A percentile compares a stretch with the other conserved stretches of the same genome.
These are phyloP conservation scores for Aphelocoma californica DNA, from an alignment of 2,797 vertebrate genomes.

Conservation along the genomic window DNA sequence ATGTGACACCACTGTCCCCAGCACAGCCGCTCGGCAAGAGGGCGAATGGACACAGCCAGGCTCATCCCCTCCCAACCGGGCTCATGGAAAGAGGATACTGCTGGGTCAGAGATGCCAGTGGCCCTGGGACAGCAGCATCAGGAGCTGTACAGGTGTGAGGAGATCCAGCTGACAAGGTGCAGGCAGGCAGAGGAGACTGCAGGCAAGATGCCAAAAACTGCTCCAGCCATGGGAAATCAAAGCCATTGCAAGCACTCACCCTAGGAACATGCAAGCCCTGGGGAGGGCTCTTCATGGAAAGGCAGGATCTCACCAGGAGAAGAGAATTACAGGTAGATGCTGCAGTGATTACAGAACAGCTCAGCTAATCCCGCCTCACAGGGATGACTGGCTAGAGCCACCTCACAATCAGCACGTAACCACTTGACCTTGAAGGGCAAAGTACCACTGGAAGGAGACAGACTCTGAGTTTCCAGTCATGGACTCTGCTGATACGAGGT, in stretches of 20 bases:
- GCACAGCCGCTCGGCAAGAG: rapidly evolving
- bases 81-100: background rate
- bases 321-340: background rate
- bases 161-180: background rate
- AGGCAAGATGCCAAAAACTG: background rate
- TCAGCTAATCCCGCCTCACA: background rate
- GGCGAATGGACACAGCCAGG: rapidly evolving
- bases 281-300: background rate
- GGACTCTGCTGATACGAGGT: background rate
- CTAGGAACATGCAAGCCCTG: background rate
- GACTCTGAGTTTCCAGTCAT: background rate
- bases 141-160: background rate
- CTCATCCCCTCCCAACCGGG: background rate
- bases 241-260: background rate
- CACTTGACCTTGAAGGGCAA: background rate
- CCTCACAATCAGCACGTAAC: background rate
- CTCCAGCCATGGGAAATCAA: background rate
- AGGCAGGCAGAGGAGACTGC: background rate
- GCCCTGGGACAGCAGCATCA: background rate
- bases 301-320: background rate
- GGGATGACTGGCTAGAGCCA: background rate
- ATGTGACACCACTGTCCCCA: background rate
- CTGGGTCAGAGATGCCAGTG: background rate
- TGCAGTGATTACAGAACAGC: background rate
- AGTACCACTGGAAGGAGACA: background rate